These are phyloP conservation scores for Caenorhabditis sp. DNA, from an alignment of 2,888 invertebrate species.

Conservation along the genomic window DNA sequence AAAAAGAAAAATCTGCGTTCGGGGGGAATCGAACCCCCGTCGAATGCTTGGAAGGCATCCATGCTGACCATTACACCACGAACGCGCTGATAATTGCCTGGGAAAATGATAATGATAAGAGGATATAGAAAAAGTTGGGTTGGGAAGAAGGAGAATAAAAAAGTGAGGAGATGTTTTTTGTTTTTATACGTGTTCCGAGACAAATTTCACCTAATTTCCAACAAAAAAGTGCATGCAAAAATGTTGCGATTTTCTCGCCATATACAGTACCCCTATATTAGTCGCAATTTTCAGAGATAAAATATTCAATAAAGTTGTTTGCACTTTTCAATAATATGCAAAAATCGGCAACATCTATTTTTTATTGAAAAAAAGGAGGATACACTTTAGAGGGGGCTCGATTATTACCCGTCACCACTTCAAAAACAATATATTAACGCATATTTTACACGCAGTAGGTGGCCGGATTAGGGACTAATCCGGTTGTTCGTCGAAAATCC, in stretches of 20 bases:
- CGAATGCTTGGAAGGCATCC: conserved; percentile 57
- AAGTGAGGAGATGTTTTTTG: neutral
- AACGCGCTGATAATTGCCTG: conserved; percentile 16
- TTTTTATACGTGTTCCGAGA: neutral
- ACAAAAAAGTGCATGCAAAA: neutral
- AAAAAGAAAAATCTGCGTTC: conserved; percentile 32
- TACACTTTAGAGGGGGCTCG: neutral
- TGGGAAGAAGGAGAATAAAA: neutral
- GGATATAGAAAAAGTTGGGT: too few species aligned
- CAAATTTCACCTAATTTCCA: neutral
- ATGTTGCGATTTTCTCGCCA: neutral
- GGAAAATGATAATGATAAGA: neutral
- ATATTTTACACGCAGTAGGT: neutral
- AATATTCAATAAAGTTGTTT: neutral
- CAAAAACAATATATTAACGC: neutral
- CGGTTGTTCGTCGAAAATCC: neutral
- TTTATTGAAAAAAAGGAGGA: neutral
- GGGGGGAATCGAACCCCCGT: conserved; percentile 55
- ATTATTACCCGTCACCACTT: neutral
- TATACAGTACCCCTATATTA: neutral
- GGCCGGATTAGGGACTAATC: neutral
- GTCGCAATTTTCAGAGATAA: neutral
- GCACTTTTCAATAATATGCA: neutral
- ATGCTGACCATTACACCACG: conserved; percentile 58
- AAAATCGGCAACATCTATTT: neutral